Evolutionary conservation across 2,113 vertebrate species (phyloP).

Genomic region (Mola mola): DNA sequence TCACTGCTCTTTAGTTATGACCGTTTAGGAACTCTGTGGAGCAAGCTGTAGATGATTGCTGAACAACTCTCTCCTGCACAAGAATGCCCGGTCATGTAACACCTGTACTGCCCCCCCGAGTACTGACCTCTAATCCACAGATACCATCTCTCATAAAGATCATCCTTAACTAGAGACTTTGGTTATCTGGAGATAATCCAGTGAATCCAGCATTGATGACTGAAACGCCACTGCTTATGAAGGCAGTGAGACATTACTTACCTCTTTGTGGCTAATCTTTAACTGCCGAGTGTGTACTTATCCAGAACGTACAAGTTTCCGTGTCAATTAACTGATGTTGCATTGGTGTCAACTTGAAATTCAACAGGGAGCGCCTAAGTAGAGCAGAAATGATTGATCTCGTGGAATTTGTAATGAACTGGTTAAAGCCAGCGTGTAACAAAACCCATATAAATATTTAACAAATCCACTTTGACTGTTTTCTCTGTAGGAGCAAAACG

Average conservation of each 20-base stretch:
- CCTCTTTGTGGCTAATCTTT: constrained; percentile 51
- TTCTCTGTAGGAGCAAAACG: constrained; percentile 8
- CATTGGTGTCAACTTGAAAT: not conserved
- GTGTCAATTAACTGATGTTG: not conserved
- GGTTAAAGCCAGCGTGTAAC: constrained; percentile 1
- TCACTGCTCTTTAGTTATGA: constrained; percentile 51
- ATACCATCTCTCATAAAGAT: no score
- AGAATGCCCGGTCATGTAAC: no score
- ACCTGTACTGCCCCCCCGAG: no score
- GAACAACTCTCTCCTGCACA: not conserved
- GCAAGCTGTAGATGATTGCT: constrained; percentile 24
- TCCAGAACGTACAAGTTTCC: not conserved
- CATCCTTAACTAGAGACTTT: no score
- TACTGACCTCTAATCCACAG: no score
- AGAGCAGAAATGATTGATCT: constrained; percentile 28
- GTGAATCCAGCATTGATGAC: not conserved
- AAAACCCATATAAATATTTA: constrained; percentile 48
- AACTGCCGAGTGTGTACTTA: constrained; percentile 18
- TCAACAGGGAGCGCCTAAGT: not conserved
- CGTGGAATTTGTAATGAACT: constrained; percentile 7
- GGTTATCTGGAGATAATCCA: no score
- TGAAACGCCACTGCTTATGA: no score
- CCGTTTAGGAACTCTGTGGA: constrained; percentile 2
- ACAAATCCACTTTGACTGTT: constrained; percentile 38
- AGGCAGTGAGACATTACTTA: not conserved